Percentiles rank a stretch among this genome's conserved stretches.
Evolutionary conservation across 2,888 invertebrate genomes (phyloP).

Genomic region (Scrobipalpa costella): DNA sequence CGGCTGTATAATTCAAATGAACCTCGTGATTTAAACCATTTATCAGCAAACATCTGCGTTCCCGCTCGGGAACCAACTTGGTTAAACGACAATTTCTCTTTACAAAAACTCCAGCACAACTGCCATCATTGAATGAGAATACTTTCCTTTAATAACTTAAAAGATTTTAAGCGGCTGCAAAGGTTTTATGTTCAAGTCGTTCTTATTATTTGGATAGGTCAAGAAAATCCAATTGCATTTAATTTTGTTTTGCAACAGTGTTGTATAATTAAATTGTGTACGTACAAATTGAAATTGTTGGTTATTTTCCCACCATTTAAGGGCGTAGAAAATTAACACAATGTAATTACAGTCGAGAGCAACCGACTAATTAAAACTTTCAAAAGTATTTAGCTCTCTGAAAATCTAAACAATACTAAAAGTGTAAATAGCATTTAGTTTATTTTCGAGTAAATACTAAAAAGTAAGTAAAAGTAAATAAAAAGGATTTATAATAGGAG

Average conservation of each 20-base stretch:
- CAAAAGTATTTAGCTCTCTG: not conserved
- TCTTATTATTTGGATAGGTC: conserved; percentile 18
- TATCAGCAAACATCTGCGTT: conserved; percentile 72
- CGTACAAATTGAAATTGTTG: not conserved
- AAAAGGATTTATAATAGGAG: no score
- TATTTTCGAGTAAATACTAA: not conserved
- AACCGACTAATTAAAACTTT: conserved; percentile 8
- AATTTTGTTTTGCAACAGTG: conserved; percentile 7
- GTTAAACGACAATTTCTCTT: conserved; percentile 61
- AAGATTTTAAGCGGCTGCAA: conserved; percentile 24
- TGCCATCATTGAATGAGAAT: conserved; percentile 49
- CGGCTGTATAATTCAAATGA: conserved; percentile 39
- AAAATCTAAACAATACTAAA: not conserved
- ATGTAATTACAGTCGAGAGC: conserved; percentile 3
- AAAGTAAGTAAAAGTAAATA: no score
- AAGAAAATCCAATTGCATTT: conserved; percentile 7
- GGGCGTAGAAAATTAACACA: conserved; percentile 7
- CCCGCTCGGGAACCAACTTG: conserved; percentile 62
- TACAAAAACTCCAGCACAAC: conserved; percentile 60
- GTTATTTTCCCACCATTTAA: not conserved
- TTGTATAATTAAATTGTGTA: not conserved
- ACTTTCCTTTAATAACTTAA: conserved; percentile 44
- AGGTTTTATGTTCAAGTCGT: conserved; percentile 17
- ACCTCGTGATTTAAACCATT: conserved; percentile 53
- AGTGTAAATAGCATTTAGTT: not conserved